Percentiles rank a stretch among this genome's conserved stretches.
Evolutionary conservation across 2,113 vertebrate genomes (phyloP).

Genomic region (Stomatorhinus ivindoensis): DNA sequence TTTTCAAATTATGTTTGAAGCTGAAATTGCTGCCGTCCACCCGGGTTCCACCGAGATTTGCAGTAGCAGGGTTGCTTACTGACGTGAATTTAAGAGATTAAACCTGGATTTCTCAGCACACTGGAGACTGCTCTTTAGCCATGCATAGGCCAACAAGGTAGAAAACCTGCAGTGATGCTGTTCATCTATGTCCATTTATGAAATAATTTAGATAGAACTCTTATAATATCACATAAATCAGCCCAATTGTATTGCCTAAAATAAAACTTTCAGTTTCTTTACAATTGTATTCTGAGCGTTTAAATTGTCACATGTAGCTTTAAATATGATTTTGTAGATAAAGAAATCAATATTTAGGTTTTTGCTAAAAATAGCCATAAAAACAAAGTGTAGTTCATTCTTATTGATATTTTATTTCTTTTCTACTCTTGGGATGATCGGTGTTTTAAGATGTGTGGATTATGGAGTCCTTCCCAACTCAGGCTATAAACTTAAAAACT

Average conservation of each 20-base stretch:
- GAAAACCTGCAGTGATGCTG: neutral
- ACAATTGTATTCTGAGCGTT: neutral
- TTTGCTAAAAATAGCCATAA: neutral
- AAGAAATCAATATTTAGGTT: neutral
- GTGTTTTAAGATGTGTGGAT: neutral
- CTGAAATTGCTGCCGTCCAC: slow-evolving; percentile 3
- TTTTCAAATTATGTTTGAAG: slow-evolving; percentile 13
- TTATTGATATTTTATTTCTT: neutral
- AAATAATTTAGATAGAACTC: neutral
- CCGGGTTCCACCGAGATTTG: neutral
- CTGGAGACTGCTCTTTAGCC: neutral
- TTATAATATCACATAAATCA: neutral
- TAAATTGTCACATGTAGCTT: neutral
- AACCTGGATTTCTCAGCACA: neutral
- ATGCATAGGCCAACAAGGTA: neutral
- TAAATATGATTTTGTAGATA: neutral
- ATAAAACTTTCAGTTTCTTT: neutral
- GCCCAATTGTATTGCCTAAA: neutral
- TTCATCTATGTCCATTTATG: neutral
- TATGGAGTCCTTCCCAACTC: neutral
- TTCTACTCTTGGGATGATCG: neutral
- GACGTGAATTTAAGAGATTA: neutral
- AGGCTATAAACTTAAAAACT: neutral
- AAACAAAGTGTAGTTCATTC: neutral
- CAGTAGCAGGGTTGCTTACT: neutral